Percentiles rank a stretch among this genome's conserved stretches.
Conservation (phyloP, 2,888 invertebrate genomes). For the Nemurella pictetii region DNA sequence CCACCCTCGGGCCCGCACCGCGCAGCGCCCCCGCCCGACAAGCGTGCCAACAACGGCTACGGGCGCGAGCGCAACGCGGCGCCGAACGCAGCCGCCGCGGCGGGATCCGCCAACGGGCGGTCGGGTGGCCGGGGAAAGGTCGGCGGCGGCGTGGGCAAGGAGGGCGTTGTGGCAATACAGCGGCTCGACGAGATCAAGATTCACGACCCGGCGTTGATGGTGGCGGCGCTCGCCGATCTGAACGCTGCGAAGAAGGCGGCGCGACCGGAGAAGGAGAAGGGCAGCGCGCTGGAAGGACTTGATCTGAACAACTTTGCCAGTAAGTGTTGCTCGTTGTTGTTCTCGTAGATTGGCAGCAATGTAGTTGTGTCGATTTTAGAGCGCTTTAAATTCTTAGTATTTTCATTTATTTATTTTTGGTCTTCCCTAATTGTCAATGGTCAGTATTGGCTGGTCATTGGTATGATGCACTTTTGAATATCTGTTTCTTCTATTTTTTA, state of each 20-base stretch:
- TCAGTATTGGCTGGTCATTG: no score
- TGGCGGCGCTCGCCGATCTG: constrained; percentile 56
- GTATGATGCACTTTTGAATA: no score
- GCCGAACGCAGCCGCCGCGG: neutral
- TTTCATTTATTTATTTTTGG: no score
- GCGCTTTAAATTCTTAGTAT: no score
- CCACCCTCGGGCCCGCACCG: constrained; percentile 44
- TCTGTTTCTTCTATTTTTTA: no score
- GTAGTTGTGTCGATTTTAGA: neutral
- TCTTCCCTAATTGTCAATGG: no score
- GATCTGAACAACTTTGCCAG: constrained; percentile 60
- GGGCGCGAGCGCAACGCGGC: constrained; percentile 13
- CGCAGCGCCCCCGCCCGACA: constrained; percentile 49
- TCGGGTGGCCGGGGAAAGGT: constrained; percentile 17
- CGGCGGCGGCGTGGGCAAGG: constrained; percentile 52
- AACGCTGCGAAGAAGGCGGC: constrained; percentile 48
- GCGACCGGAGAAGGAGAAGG: constrained; percentile 50
- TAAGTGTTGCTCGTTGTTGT: constrained; percentile 46
- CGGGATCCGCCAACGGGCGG: constrained; percentile 1
- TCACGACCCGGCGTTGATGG: constrained; percentile 58
- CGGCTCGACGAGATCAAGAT: constrained; percentile 60
- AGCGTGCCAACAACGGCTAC: constrained; percentile 44
- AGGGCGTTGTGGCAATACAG: constrained; percentile 51
- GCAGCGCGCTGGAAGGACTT: constrained; percentile 57
- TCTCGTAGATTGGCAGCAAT: no score